Evolutionary conservation across 2,113 vertebrate genomes (phyloP).

Genomic region (Myotis yumanensis): DNA sequence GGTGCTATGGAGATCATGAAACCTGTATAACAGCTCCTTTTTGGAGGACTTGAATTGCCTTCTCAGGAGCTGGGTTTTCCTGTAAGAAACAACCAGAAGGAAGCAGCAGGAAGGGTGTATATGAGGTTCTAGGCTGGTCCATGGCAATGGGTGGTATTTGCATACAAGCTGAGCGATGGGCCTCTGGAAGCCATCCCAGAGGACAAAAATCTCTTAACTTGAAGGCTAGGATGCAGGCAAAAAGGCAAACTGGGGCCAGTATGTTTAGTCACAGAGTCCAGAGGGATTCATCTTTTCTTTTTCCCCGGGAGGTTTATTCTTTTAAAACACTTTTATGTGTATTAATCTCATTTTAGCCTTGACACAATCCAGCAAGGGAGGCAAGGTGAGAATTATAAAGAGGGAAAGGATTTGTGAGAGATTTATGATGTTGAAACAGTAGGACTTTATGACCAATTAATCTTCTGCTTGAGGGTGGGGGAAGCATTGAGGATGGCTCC

Average conservation of each 20-base stretch:
- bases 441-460: slow-evolving; percentile 57
- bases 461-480: slow-evolving; percentile 1
- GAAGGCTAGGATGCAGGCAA: background rate
- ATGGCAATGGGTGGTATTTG: background rate
- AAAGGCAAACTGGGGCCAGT: background rate
- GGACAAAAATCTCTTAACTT: background rate
- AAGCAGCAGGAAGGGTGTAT: background rate
- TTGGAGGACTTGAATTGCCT: background rate
- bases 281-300: slow-evolving; percentile 17
- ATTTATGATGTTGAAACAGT: slow-evolving; percentile 48
- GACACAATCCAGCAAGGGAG: slow-evolving; percentile 54
- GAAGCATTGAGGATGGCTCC: background rate
- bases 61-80: background rate
- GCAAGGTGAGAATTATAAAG: slow-evolving; percentile 1
- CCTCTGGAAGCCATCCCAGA: background rate
- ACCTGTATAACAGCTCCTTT: background rate
- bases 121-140: background rate
- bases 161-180: background rate
- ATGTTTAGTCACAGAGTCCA: background rate
- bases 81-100: background rate
- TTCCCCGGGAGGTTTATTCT: slow-evolving; percentile 30
- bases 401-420: slow-evolving; percentile 44
- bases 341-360: slow-evolving; percentile 61
- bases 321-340: slow-evolving; percentile 54
- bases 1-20: background rate